Evolutionary conservation across 2,113 vertebrate species (phyloP).

Genomic region (Opisthocomus hoazin): DNA sequence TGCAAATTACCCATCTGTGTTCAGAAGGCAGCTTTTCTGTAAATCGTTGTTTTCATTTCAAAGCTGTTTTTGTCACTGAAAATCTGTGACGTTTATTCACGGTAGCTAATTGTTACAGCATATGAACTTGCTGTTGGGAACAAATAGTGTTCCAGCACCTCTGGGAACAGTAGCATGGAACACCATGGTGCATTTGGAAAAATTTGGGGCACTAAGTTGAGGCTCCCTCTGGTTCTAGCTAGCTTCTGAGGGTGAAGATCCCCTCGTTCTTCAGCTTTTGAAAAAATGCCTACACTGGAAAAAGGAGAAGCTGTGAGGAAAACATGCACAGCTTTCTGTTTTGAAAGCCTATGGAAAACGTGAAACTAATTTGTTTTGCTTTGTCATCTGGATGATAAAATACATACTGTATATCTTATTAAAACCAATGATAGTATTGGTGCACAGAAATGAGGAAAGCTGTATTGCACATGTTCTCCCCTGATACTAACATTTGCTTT

Average conservation of each 20-base stretch:
- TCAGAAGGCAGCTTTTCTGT: background rate
- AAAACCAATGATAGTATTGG: background rate
- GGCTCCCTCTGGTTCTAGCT: background rate
- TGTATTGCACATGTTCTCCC: background rate
- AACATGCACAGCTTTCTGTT: background rate
- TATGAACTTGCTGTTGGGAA: background rate
- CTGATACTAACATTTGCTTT: background rate
- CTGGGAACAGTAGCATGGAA: background rate
- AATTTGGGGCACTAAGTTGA: background rate
- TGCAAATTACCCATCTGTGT: background rate
- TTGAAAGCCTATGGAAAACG: background rate
- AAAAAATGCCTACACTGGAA: background rate
- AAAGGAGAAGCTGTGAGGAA: background rate
- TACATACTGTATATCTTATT: background rate
- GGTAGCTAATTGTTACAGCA: background rate
- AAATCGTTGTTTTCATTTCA: background rate
- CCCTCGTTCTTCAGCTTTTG: background rate
- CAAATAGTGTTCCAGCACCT: background rate
- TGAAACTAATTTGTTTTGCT: background rate
- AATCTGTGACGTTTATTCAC: background rate
- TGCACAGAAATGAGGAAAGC: background rate
- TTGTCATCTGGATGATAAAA: background rate
- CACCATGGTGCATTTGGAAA: accelerated
- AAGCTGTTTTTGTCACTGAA: background rate
- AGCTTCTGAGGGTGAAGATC: background rate